Percentiles rank a stretch among this genome's conserved stretches.
Evolutionary conservation across 2,797 vertebrate species (phyloP).

Genomic region (Cuculus canorus): DNA sequence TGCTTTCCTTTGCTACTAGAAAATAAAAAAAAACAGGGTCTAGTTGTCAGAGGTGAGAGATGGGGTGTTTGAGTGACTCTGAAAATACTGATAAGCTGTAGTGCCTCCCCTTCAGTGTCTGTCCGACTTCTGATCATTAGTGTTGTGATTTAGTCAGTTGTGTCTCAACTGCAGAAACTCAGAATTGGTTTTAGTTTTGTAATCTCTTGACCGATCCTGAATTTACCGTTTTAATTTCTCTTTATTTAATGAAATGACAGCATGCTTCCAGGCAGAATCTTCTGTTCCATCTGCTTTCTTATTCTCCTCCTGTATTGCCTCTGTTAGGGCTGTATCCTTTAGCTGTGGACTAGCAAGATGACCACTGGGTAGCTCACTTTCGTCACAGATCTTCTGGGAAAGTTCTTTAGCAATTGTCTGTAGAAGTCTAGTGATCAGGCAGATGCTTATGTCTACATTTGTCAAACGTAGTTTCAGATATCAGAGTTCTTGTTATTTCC

Average conservation of each 20-base stretch:
- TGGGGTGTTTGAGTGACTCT: neutral
- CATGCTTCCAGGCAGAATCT: neutral
- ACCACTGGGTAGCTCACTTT: neutral
- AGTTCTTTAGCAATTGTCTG: neutral
- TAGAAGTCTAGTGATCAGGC: neutral
- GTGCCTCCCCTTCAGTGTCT: neutral
- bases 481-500: neutral
- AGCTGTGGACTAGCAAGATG: neutral
- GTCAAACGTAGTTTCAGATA: neutral
- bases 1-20: neutral
- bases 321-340: neutral
- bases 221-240: neutral
- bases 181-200: no score
- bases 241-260: neutral
- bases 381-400: neutral
- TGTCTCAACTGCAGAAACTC: neutral
- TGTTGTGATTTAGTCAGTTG: neutral
- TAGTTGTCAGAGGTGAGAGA: neutral
- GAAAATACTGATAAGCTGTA: neutral
- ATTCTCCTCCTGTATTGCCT: neutral
- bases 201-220: neutral
- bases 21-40: neutral
- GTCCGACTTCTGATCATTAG: neutral
- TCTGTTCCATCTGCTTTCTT: neutral
- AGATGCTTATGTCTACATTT: neutral